Percentiles rank a stretch among this genome's conserved stretches.
These are phyloP conservation scores for Hydrophis major DNA, from an alignment of 2,797 vertebrate genomes.

Conservation along the genomic window DNA sequence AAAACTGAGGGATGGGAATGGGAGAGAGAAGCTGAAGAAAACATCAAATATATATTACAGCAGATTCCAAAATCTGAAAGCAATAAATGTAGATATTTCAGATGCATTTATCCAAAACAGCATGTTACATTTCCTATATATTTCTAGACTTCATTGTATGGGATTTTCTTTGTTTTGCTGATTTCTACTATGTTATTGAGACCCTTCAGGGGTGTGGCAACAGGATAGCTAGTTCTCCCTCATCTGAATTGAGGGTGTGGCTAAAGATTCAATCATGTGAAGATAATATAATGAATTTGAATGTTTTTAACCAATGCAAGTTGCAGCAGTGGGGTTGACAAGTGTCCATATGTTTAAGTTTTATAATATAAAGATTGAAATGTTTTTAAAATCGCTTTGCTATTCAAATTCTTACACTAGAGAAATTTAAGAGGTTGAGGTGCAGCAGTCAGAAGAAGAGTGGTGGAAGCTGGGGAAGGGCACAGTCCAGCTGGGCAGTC, in stretches of 20 bases:
- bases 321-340: background rate
- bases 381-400: background rate
- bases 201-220: background rate
- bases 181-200: background rate
- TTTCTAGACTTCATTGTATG: background rate
- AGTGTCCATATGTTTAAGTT: background rate
- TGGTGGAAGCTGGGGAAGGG: no score
- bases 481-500: no score
- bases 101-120: background rate
- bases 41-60: background rate
- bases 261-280: background rate
- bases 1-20: slow-evolving; percentile 36
- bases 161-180: background rate
- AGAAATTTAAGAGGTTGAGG: background rate
- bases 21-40: background rate
- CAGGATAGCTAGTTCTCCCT: background rate
- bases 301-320: background rate
- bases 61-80: background rate
- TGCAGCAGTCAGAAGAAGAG: background rate
- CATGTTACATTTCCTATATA: background rate
- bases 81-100: background rate
- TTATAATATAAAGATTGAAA: background rate
- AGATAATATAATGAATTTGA: background rate
- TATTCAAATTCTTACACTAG: background rate
- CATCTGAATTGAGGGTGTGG: background rate